phyloP scores from a whole-genome alignment of 2,797 vertebrate genomes.

The Lacerta bilineata region DNA sequence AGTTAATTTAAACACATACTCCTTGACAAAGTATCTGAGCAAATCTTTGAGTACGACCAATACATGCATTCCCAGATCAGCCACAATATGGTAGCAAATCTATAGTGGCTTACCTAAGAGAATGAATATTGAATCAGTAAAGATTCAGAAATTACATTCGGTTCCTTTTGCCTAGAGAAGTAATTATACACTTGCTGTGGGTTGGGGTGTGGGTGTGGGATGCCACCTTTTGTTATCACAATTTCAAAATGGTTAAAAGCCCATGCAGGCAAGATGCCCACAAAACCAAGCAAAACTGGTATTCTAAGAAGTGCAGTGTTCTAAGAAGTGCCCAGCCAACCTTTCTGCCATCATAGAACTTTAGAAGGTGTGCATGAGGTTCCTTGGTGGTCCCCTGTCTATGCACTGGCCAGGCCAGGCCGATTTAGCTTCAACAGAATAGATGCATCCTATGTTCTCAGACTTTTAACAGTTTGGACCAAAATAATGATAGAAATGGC shows the following conservation, averaged over 20 bases:
- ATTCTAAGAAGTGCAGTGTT: not conserved
- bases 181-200: not conserved
- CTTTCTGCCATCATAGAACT: too few relatives aligned
- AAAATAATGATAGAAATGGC: too few relatives aligned
- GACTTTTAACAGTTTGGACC: too few relatives aligned
- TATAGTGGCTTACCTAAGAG: not conserved
- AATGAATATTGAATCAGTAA: not conserved
- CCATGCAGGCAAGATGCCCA: not conserved
- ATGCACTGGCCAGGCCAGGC: too few relatives aligned
- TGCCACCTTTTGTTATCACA: not conserved
- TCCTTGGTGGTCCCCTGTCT: too few relatives aligned
- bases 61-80: not conserved
- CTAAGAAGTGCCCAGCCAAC: too few relatives aligned
- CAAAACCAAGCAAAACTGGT: not conserved
- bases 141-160: constrained; percentile 24
- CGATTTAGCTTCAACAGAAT: too few relatives aligned
- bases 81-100: not conserved
- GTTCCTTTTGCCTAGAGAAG: not conserved
- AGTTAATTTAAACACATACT: not conserved
- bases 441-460: too few relatives aligned
- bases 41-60: not conserved
- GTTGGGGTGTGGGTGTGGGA: too few relatives aligned
- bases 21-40: not conserved
- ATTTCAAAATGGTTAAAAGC: not conserved
- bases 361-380: too few relatives aligned